These are phyloP conservation scores for Gallinago paraguaiae DNA, from an alignment of 2,113 vertebrate species.

Conservation along the genomic window DNA sequence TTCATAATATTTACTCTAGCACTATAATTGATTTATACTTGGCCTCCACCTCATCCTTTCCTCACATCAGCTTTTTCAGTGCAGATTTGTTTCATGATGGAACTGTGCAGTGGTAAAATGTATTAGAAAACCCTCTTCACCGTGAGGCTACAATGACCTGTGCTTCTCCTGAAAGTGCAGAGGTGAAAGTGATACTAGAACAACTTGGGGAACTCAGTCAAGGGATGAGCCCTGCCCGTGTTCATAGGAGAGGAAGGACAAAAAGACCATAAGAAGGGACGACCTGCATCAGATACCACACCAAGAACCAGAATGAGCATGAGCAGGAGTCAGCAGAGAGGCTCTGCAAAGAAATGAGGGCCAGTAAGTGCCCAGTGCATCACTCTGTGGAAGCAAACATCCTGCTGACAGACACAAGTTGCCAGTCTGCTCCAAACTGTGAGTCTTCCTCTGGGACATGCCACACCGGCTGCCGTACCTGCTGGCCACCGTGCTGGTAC, in stretches of 20 bases:
- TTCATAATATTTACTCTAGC: background rate
- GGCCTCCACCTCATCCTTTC: background rate
- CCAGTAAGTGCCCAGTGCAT: background rate
- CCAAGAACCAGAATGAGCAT: background rate
- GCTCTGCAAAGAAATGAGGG: background rate
- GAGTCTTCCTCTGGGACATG: fast-evolving
- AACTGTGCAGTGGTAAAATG: background rate
- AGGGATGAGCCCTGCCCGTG: background rate
- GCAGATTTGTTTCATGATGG: background rate
- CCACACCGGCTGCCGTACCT: fast-evolving
- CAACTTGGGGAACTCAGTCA: background rate
- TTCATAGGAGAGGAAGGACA: background rate
- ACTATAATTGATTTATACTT: background rate
- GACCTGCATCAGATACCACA: background rate
- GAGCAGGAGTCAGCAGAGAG: background rate
- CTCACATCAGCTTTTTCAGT: background rate
- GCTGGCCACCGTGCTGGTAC: background rate
- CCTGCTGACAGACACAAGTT: background rate
- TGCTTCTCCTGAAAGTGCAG: background rate
- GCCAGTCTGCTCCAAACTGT: background rate
- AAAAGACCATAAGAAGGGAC: background rate
- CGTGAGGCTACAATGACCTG: background rate
- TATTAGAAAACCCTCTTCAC: background rate
- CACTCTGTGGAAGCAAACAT: background rate
- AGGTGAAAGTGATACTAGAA: background rate